Base-by-base conservation (phyloP, 2,113 vertebrate genomes). In the Ophthalmolycus amberensis region DNA sequence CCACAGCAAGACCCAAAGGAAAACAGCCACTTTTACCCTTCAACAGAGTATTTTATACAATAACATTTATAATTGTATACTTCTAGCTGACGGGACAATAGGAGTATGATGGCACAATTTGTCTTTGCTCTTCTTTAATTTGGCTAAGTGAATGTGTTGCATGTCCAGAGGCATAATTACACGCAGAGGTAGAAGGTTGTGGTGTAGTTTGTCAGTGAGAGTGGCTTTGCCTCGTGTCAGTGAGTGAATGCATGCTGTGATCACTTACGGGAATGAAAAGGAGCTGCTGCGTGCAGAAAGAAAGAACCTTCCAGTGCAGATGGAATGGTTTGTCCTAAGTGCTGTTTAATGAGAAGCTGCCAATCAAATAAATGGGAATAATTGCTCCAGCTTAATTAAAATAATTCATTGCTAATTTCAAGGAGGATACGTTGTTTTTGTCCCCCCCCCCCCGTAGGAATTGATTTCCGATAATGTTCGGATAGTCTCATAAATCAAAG, bases 251-350 rank as follows among this genome's bases (percentile, higher is more conserved):
- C 78, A 70, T 29, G 58, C 80, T 81, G 87, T 25, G 85, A 84
- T 86, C 80, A 88, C 88, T 91, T 89, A 88, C 77, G n/a, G 89
- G 87, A 91, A 89, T 91, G 86, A 91, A 44, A 85, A 78, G 83
- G 73, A 77, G 73, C 66, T 52, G 73, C 37, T n/a, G 48, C 65
- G 64, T 50, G 78, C 40, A 79, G 38, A 62, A 42, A 59, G 11
- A 59, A 34, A 71, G 44, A 54, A 59, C 52, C 29, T 73, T 67
- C 56, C 64, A 3, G 32, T 63, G 66, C 73, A 73, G 76, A 89
- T 81, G 37, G 82, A 85, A 90, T 78, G 77, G 68, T 88, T 79
- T 60, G 7, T 74, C 73, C 75, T 85, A 86, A 93, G 84, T 89
- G 83, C 82, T 71, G 71, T 89, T 91, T 93, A 93, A 93, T 91